Percentiles rank a stretch among this genome's conserved stretches.
phyloP scores from a whole-genome alignment of 2,113 vertebrate species.

The Cebus imitator region DNA sequence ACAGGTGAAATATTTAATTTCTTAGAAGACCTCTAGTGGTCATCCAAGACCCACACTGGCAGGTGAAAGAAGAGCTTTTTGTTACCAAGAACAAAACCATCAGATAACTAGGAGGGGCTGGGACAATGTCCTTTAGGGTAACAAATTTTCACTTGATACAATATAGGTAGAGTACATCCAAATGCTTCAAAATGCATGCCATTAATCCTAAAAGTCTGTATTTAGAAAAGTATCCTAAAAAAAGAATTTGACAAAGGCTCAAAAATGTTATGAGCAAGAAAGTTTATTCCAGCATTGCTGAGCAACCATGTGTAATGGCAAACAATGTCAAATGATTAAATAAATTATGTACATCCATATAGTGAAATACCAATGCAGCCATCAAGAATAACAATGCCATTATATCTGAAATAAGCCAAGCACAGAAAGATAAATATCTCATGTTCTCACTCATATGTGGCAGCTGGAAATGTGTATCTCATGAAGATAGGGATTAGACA shows the following conservation, averaged over 20 bases:
- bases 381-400: not conserved
- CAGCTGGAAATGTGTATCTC: too few species aligned
- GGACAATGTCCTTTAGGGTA: not conserved
- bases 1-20: conserved; percentile 57
- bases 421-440: too few species aligned
- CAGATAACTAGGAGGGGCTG: not conserved
- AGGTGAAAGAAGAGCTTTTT: conserved; percentile 29
- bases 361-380: not conserved
- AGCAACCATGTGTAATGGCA: not conserved
- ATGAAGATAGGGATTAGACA: too few species aligned
- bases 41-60: not conserved
- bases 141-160: conserved; percentile 24
- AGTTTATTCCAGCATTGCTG: conserved; percentile 36
- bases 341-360: not conserved
- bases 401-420: too few species aligned
- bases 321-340: not conserved
- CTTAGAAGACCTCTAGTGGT: conserved; percentile 44
- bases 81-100: conserved; percentile 7
- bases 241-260: conserved; percentile 14
- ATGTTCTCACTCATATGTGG: too few species aligned
- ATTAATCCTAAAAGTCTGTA: not conserved
- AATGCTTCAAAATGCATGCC: not conserved
- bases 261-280: not conserved
- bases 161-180: not conserved
- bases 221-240: not conserved